Conservation (phyloP, 1,140 invertebrate genomes). For the Caenorhabditis brenneri region DNA sequence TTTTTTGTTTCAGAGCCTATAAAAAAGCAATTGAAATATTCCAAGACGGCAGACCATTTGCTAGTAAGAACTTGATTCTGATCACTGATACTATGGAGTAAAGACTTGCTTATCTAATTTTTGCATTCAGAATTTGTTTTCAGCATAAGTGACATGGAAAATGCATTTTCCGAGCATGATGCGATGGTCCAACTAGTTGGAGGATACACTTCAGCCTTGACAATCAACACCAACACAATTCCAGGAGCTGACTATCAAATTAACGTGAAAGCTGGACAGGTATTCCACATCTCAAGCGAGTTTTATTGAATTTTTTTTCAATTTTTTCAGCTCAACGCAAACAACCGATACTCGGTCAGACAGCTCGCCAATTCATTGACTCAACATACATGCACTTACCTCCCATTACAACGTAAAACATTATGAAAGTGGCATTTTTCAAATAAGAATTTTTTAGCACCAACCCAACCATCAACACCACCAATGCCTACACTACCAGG, state of each 20-base stretch:
- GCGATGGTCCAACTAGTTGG: not conserved
- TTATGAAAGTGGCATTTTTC: not conserved
- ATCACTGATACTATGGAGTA: slow-evolving; percentile 45
- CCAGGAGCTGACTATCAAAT: slow-evolving; percentile 21
- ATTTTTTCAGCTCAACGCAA: not conserved
- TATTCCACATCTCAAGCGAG: not conserved
- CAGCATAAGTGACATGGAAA: slow-evolving; percentile 3
- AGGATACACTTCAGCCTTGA: slow-evolving; percentile 10
- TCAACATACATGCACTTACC: not conserved
- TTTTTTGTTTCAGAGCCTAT: slow-evolving; percentile 4
- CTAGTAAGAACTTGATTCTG: slow-evolving; percentile 28
- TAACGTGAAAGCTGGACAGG: not conserved
- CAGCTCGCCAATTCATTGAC: not conserved
- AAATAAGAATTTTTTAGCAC: not conserved
- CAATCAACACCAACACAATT: slow-evolving; percentile 7
- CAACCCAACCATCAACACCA: not conserved
- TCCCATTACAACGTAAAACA: not conserved
- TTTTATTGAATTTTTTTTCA: not conserved
- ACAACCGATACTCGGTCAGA: not conserved
- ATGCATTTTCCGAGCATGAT: not conserved
- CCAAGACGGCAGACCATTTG: not conserved
- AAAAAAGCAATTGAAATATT: not conserved
- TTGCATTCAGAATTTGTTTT: not conserved
- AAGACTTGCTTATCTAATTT: not conserved
- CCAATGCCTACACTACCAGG: slow-evolving; percentile 40